Base-by-base conservation (phyloP, 2,888 invertebrate species). In the Andrena bucephala region DNA sequence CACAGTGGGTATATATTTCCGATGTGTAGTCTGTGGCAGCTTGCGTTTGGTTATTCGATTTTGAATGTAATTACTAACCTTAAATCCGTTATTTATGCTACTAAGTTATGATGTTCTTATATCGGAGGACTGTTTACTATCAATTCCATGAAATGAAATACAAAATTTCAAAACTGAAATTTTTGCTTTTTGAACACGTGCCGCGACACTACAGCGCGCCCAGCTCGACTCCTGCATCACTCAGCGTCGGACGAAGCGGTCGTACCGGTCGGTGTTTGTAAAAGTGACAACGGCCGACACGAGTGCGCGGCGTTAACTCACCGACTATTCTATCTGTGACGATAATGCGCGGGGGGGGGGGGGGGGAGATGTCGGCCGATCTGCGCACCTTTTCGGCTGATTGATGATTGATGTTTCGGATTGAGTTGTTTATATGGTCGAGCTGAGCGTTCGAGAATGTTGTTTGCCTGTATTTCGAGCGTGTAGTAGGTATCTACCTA, bases 251-350 rank as follows among this genome's bases (percentile, higher is more conserved):
- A 68, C 74, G 74, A 87, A 87, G 85, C 70, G 74, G 86, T 87
- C 69, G 69, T 81, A 85, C 84, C 87, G 73, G 84, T 87, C 75
- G 68, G 2, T 48, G 62, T 24, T 83, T 72, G 77, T 74, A 83
- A 83, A 85, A 80, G 77, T 81, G 78, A 83, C 85, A 83, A 83
- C 83, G 69, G 60, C 73, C 57, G 36, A 66, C 66, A 57, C 57
- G 57, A 10, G 27, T 52, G 52, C 59, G 10, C 50, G 73, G 10
- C n/a, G 73, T 72, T 62, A 67, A 79, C 74, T 74, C 65, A 66
- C 60, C 57, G 33, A 33, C 50, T 33, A 33, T 57, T 65, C 70
- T 57, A 13, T 27, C 29, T 16, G 0, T 1, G 5, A 67, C 27
- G 13, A 66, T 66, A 66, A 66, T 60, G n/a, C n/a, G 27, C n/a